These are phyloP conservation scores for Keiferia lycopersicella DNA, from an alignment of 2,888 invertebrate species.

Conservation along the genomic window DNA sequence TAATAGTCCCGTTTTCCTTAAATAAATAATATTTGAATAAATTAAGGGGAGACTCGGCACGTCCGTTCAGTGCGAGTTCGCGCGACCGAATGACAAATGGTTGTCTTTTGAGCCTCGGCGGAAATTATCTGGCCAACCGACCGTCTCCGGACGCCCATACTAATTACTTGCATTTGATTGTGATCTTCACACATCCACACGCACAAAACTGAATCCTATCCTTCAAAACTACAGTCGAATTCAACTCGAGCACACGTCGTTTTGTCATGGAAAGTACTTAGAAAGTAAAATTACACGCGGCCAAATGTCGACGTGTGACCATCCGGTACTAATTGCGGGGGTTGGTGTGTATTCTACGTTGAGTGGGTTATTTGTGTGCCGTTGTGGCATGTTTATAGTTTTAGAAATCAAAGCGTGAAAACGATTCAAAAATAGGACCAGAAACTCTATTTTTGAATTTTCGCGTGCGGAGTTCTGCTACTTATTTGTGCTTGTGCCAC, in stretches of 20 bases:
- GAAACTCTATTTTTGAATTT: too few relatives aligned
- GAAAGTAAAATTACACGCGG: slow-evolving; percentile 77
- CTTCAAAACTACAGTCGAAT: slow-evolving; percentile 44
- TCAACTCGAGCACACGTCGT: slow-evolving; percentile 38
- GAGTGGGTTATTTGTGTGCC: slow-evolving; percentile 66
- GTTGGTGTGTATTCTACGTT: slow-evolving; percentile 48
- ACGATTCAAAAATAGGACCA: slow-evolving; percentile 56
- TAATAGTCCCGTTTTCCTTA: slow-evolving; percentile 79
- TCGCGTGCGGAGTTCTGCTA: too few relatives aligned
- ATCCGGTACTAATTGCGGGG: slow-evolving; percentile 78
- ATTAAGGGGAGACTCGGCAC: slow-evolving; percentile 68
- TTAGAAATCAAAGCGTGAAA: slow-evolving; percentile 59
- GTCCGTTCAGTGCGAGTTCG: slow-evolving; percentile 71
- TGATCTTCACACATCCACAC: slow-evolving; percentile 56
- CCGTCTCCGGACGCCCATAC: slow-evolving; percentile 72
- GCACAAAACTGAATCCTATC: slow-evolving; percentile 48
- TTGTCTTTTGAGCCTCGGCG: slow-evolving; percentile 77
- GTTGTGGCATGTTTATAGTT: slow-evolving; percentile 65
- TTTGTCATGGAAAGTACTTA: slow-evolving; percentile 77
- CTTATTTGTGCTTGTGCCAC: too few relatives aligned
- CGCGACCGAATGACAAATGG: slow-evolving; percentile 79
- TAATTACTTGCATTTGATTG: slow-evolving; percentile 80
- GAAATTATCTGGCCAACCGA: slow-evolving; percentile 80
- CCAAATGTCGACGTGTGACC: slow-evolving; percentile 78
- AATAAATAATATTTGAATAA: slow-evolving; percentile 81